Evolutionary conservation across 2,888 invertebrate species (phyloP).

Genomic region (Brenthis ino): DNA sequence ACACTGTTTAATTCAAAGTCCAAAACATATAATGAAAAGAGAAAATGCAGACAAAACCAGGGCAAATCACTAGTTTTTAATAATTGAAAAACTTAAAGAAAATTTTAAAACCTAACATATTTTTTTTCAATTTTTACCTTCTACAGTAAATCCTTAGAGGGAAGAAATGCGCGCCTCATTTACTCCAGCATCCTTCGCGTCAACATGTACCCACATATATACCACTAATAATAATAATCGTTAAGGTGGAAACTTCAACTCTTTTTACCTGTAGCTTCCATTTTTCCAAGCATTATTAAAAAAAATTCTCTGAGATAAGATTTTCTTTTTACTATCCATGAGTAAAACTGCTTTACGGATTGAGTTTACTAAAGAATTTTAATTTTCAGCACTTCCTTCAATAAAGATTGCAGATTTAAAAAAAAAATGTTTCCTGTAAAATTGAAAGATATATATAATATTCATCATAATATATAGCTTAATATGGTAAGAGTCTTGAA

Average conservation of each 20-base stretch:
- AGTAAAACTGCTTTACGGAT: no score
- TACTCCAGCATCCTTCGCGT: slow-evolving; percentile 7
- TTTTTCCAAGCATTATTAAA: slow-evolving; percentile 1
- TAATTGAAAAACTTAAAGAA: background rate
- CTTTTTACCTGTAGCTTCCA: background rate
- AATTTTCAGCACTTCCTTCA: no score
- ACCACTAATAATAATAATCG: slow-evolving; percentile 14
- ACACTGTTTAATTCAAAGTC: no score
- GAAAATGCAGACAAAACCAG: no score
- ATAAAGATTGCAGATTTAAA: no score
- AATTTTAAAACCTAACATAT: background rate
- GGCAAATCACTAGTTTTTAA: background rate
- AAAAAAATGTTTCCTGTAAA: no score
- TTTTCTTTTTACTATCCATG: background rate
- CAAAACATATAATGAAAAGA: no score
- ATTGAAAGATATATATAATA: no score
- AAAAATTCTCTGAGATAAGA: background rate
- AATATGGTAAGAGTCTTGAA: no score
- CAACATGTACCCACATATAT: slow-evolving; percentile 5
- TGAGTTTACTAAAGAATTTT: no score
- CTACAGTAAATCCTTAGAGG: slow-evolving; percentile 3
- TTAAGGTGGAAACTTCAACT: background rate
- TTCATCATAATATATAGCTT: no score
- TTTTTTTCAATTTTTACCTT: background rate
- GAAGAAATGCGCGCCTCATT: background rate